Percentiles rank a stretch among this genome's conserved stretches.
phyloP scores from a whole-genome alignment of 37 sponge, comb jelly and placozoan species.

The Haliclona indistincta region DNA sequence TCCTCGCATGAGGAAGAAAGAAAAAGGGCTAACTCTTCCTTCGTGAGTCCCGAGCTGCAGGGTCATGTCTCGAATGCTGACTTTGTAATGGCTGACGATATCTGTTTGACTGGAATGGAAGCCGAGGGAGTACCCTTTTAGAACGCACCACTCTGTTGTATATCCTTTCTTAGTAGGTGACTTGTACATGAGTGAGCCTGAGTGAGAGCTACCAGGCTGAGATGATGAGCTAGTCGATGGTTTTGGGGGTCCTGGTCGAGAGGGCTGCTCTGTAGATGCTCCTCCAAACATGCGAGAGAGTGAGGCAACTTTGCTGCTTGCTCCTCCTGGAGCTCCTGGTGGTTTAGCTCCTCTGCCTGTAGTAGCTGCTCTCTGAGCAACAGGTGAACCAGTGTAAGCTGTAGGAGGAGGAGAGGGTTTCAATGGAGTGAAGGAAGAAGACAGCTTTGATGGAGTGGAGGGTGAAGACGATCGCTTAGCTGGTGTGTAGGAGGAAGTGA shows the following conservation, averaged over 20 bases:
- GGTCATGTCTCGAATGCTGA: constrained; percentile 14
- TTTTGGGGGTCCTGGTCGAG: not conserved
- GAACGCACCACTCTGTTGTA: constrained; percentile 7
- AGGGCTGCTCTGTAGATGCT: not conserved
- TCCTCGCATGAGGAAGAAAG: constrained; percentile 19
- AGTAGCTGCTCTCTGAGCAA: not conserved
- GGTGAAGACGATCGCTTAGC: not conserved
- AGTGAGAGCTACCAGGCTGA: not conserved
- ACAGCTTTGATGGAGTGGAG: not conserved
- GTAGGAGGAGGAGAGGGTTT: not conserved
- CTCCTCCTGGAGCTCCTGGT: not conserved
- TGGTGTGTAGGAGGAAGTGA: not conserved
- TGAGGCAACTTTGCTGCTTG: not conserved
- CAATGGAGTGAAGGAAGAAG: not conserved
- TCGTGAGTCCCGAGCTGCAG: constrained; percentile 18
- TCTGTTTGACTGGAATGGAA: constrained; percentile 23
- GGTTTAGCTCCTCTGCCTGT: not conserved
- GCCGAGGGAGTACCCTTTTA: constrained; percentile 21
- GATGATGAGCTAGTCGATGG: too few relatives aligned
- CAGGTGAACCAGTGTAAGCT: not conserved
- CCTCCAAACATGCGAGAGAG: constrained; percentile 34
- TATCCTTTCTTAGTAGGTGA: constrained; percentile 29
- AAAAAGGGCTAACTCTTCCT: not conserved
- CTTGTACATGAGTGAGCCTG: constrained; percentile 23
- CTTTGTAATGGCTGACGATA: constrained; percentile 15